Percentiles rank a stretch among this genome's conserved stretches.
Conservation (phyloP, 2,797 vertebrate species). For the Anguilla pacifica region DNA sequence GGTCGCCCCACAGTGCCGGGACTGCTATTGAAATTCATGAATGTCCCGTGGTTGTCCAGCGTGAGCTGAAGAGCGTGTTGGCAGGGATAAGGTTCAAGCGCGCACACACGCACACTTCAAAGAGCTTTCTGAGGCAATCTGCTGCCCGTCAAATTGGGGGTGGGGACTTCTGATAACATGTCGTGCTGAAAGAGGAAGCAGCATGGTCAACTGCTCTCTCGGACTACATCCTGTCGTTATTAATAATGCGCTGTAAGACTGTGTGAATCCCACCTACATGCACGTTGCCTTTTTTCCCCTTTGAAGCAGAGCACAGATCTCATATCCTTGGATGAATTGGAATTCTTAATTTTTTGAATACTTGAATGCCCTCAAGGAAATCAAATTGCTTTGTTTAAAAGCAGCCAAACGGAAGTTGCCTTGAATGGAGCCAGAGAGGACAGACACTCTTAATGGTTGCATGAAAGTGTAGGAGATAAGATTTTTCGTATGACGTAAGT, state of each 20-base stretch:
- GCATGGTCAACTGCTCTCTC: background rate
- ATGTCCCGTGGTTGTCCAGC: slow-evolving; percentile 13
- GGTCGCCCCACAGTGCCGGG: background rate
- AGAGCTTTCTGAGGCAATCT: slow-evolving; percentile 1
- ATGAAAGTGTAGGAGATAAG: background rate
- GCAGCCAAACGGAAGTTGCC: background rate
- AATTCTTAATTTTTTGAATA: background rate
- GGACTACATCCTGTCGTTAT: background rate
- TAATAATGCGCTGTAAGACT: background rate
- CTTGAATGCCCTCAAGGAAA: background rate
- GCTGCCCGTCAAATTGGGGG: background rate
- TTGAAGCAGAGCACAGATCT: background rate
- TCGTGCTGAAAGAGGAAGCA: background rate
- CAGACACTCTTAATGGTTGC: background rate
- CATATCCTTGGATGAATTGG: background rate
- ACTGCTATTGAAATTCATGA: slow-evolving; percentile 18
- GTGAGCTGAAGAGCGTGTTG: background rate
- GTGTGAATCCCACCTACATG: background rate
- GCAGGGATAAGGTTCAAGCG: background rate
- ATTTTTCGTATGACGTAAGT: background rate
- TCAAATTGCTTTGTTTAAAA: background rate
- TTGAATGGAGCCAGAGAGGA: background rate
- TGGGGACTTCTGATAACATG: background rate
- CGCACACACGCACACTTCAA: background rate
- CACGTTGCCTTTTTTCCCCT: background rate